These are phyloP conservation scores for Hydrotaea cyrtoneurina DNA, from an alignment of 2,888 invertebrate genomes.

Conservation along the genomic window DNA sequence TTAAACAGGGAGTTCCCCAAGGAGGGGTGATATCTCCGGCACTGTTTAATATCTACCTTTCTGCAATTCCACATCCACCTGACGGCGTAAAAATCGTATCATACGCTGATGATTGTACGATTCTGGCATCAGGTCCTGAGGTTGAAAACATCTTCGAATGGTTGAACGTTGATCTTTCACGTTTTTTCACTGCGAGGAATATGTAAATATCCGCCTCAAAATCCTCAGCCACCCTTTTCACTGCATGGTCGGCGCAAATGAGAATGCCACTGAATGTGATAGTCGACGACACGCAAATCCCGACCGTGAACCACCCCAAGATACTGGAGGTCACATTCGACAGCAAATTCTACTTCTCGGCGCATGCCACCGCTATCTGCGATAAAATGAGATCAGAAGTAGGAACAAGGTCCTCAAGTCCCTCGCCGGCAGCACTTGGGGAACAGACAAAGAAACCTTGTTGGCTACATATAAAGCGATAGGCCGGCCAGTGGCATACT, in stretches of 20 bases:
- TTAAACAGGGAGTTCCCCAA: constrained; percentile 13
- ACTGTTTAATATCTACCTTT: no score
- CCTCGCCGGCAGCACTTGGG: constrained; percentile 28
- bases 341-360: neutral
- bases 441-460: constrained; percentile 17
- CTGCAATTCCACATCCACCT: no score
- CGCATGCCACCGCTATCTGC: constrained; percentile 11
- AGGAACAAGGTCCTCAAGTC: constrained; percentile 23
- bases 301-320: neutral
- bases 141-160: neutral
- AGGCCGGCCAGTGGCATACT: constrained; percentile 10
- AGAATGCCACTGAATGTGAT: neutral
- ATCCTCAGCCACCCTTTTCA: constrained; percentile 10
- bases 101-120: no score
- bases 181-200: constrained; percentile 16
- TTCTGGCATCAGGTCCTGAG: no score
- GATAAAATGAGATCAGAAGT: neutral
- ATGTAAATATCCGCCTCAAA: neutral
- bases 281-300: neutral
- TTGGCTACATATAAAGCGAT: constrained; percentile 15
- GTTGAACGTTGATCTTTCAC: neutral
- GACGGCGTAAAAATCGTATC: no score
- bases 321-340: neutral
- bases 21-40: no score
- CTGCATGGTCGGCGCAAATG: neutral